Percentiles rank a stretch among this genome's conserved stretches.
Evolutionary conservation across 2,888 invertebrate genomes (phyloP).

Genomic region (Mythimna albipuncta): DNA sequence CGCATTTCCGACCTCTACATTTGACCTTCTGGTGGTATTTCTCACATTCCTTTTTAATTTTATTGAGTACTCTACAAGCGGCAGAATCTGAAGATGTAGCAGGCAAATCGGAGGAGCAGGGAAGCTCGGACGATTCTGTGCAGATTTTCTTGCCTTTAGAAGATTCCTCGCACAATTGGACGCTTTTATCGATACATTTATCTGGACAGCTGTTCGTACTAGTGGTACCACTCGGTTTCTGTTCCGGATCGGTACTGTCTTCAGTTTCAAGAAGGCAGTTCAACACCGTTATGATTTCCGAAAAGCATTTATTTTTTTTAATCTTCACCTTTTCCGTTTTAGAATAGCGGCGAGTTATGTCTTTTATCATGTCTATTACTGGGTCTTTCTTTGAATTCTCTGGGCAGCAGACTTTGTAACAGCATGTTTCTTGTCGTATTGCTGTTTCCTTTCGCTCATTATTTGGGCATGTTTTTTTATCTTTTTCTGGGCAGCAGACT

Average conservation of each 20-base stretch:
- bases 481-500: background rate
- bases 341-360: constrained; percentile 84
- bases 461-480: background rate
- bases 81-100: constrained; percentile 83
- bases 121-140: constrained; percentile 78
- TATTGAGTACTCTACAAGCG: constrained; percentile 82
- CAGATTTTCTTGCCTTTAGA: constrained; percentile 64
- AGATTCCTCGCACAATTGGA: constrained; percentile 72
- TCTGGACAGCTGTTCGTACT: constrained; percentile 43
- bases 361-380: constrained; percentile 81
- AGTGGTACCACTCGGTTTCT: constrained; percentile 38
- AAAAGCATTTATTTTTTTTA: constrained; percentile 84
- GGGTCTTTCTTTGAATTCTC: constrained; percentile 68
- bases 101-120: constrained; percentile 78
- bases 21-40: constrained; percentile 82
- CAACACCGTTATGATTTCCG: constrained; percentile 83
- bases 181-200: constrained; percentile 74
- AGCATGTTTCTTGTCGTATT: constrained; percentile 3
- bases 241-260: constrained; percentile 73
- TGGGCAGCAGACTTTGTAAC: constrained; percentile 10
- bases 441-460: background rate
- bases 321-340: constrained; percentile 79
- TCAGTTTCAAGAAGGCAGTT: constrained; percentile 86
- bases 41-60: constrained; percentile 85
- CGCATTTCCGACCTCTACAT: constrained; percentile 77